Base-by-base conservation (phyloP, 1,140 invertebrate species). In the Probaryconus sp. region DNA sequence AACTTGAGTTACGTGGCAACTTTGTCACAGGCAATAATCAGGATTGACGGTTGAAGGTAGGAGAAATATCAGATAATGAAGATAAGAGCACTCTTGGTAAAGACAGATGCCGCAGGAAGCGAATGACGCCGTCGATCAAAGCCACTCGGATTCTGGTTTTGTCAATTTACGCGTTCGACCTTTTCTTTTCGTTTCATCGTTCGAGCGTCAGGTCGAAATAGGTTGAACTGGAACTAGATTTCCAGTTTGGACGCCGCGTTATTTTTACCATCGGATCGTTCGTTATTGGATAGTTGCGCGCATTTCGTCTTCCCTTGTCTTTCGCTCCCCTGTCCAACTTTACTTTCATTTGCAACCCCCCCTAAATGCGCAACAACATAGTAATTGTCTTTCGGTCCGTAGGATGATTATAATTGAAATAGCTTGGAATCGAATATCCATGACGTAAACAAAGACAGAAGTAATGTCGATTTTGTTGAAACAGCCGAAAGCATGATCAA, bases 241-340 rank as follows among this genome's bases (percentile, higher is more conserved):
- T 72, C 56, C 63, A 26, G 60, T 69, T 68, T n/a, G 65, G 75
- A 55, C 76, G 74, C 50, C 70, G 76, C 71, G 72, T 77, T 80
- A 82, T 82, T 81, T 79, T 79, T 68, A 63, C 48, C 24, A 2
- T 20, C 47, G 53, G 47, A 43, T 6, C 20, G 43, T 63, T 58
- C 58, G 69, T 65, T 67, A 67, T 67, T 56, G 55, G 51, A 51
- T 64, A 11, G 51, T 56, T 61, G 26, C 50, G 43, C 37, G 56
- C 40, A 9, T n/a, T 43, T 65, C 50, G 48, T 58, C 40, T 6
- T 14, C 11, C 11, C 28, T 7, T 55, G 55, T 63, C 55, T 65
- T 68, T 71, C 55, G 38, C 51, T 60, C 42, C 24, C 37, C 17
- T 20, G 26, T 0, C 14, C 40, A 40, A 33, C 43, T 55, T 63